A percentile compares a stretch with the other conserved stretches of the same genome.
phyloP scores from a whole-genome alignment of 1,140 invertebrate species.

The Berghia stephanieae region DNA sequence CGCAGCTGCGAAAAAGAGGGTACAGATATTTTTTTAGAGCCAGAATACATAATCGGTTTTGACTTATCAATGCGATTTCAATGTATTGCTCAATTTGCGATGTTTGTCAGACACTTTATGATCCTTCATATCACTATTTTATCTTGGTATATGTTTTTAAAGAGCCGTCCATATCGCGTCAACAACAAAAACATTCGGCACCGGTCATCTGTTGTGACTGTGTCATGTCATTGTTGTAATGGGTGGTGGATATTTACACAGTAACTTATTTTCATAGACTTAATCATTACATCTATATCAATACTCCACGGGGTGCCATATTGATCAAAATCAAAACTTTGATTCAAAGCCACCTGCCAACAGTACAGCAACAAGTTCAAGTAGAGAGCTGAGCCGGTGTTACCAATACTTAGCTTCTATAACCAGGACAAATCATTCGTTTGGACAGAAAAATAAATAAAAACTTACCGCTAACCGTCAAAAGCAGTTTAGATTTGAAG shows the following conservation, averaged over 20 bases:
- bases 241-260: no score
- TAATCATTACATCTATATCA: not conserved
- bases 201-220: no score
- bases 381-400: no score
- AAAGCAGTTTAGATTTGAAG: no score
- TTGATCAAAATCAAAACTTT: not conserved
- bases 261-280: not conserved
- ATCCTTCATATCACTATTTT: not conserved
- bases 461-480: no score
- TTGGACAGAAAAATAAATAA: no score
- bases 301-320: not conserved
- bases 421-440: no score
- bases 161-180: slow-evolving; percentile 10
- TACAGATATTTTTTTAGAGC: not conserved
- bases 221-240: no score
- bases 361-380: no score
- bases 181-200: no score
- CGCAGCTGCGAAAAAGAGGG: slow-evolving; percentile 50
- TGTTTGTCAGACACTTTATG: not conserved
- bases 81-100: not conserved
- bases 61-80: not conserved
- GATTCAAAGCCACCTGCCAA: not conserved
- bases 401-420: no score
- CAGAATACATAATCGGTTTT: not conserved
- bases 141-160: not conserved